Percentiles rank a stretch among this genome's conserved stretches.
phyloP scores from a whole-genome alignment of 2,113 vertebrate genomes.

The Tenebrosternarchus preto region DNA sequence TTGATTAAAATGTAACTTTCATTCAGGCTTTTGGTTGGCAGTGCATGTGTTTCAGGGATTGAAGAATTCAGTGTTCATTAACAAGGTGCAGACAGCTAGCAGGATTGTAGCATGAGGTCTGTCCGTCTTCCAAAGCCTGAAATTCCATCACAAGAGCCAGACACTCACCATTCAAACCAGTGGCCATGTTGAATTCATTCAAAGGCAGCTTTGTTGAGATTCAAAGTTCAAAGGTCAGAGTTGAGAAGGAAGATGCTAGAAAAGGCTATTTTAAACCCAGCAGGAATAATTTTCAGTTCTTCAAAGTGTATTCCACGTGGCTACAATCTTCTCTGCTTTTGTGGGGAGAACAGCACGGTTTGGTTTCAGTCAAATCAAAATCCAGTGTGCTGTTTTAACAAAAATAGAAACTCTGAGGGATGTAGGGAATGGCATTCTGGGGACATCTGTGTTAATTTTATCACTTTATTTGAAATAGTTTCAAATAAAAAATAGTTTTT shows the following conservation, averaged over 20 bases:
- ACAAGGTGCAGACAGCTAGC: slow-evolving; percentile 61
- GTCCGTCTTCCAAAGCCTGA: slow-evolving; percentile 11
- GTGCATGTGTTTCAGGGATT: slow-evolving; percentile 37
- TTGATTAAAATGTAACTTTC: not conserved
- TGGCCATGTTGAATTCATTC: slow-evolving; percentile 60
- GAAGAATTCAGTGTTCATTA: slow-evolving; percentile 58
- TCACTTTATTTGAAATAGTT: too few species aligned
- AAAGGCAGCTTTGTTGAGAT: slow-evolving; percentile 37
- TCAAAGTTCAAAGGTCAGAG: slow-evolving; percentile 60
- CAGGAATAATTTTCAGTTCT: too few species aligned
- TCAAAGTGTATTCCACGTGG: too few species aligned
- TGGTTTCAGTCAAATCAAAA: too few species aligned
- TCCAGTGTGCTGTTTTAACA: too few species aligned
- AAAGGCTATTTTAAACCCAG: not conserved
- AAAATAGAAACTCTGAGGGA: too few species aligned
- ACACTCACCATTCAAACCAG: slow-evolving; percentile 20
- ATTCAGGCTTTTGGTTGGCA: slow-evolving; percentile 44
- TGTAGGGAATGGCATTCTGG: too few species aligned
- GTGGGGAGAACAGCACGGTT: too few species aligned
- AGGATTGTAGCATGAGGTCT: slow-evolving; percentile 45
- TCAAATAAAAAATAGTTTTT: too few species aligned
- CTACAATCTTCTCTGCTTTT: too few species aligned
- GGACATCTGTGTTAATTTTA: too few species aligned
- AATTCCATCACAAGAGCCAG: slow-evolving; percentile 26
- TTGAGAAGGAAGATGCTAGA: slow-evolving; percentile 17